Base-by-base conservation (phyloP, 2,113 vertebrate species). In the Gorsachius goisagi region DNA sequence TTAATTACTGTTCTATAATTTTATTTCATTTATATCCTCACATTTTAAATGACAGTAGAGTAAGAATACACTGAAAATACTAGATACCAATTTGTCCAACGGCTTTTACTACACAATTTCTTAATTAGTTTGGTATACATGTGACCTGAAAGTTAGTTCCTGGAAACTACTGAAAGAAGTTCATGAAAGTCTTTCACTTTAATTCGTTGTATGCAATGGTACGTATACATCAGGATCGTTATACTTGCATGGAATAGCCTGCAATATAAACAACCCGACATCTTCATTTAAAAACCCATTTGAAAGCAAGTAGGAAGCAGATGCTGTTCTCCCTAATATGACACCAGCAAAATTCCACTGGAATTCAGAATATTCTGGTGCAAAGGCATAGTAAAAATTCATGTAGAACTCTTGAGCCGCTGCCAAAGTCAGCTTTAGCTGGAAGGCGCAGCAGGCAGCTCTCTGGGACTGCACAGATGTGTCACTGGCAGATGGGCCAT, bases 381-480 rank as follows among this genome's bases (percentile, higher is more conserved):
- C 53, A 80, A 76, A 69, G 58, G 59, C 79, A 32, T 24, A 76
- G 85, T 4, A 67, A 84, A 77, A 90, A 90, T 86, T 58, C 41
- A 37, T 22, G 45, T 59, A 90, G 53, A 85, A 41, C 32, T 71
- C 88, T 66, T 74, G 91, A 82, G n/a, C 3, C 0, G 66, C 44
- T 95, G 87, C 94, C 93, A 91, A 66, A 77, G 19, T 11, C 80
- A 84, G 59, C 68, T 86, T 47, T 90, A 77, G 73, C 76, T 94
- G 89, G 56, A 77, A 87, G 50, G 63, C 63, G 35, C 49, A 41
- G 76, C 72, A 67, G 62, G 62, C 85, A 82, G 37, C 67, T 87
- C 45, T 55, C 39, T 53, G 22, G 14, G 22, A 26, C 22, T 67
- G n/a, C 85, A 78, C 69, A 88, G 93, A 89, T 79, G 66, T 88